Percentiles rank a stretch among this genome's conserved stretches.
Evolutionary conservation across 2,113 vertebrate genomes (phyloP).

Genomic region (Recurvirostra avosetta): DNA sequence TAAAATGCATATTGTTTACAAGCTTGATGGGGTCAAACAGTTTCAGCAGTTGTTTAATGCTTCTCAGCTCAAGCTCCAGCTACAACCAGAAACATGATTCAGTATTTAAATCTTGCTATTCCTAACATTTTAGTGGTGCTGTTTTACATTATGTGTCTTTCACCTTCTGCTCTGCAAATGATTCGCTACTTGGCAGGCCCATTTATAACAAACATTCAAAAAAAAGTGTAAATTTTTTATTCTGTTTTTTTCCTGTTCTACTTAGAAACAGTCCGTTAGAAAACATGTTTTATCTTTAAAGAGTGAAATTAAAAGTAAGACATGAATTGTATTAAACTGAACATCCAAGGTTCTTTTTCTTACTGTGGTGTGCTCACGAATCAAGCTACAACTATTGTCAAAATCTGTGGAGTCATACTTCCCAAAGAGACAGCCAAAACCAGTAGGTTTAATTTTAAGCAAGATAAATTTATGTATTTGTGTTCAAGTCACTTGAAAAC

Average conservation of each 20-base stretch:
- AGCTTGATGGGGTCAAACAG: not conserved
- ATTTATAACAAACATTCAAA: not conserved
- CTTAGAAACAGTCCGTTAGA: not conserved
- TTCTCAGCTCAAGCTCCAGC: not conserved
- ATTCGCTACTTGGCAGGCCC: not conserved
- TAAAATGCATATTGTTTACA: not conserved
- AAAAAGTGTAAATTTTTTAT: not conserved
- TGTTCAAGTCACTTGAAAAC: not conserved
- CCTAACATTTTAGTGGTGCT: not conserved
- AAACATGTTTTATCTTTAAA: not conserved
- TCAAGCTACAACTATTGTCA: not conserved
- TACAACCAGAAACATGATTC: not conserved
- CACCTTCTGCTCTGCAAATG: not conserved
- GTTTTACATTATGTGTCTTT: not conserved
- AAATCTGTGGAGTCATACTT: not conserved
- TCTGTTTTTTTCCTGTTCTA: not conserved
- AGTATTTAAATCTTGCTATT: not conserved
- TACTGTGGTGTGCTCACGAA: not conserved
- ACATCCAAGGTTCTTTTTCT: not conserved
- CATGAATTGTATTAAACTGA: not conserved
- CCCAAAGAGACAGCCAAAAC: not conserved
- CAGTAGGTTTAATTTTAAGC: not conserved
- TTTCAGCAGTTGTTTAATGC: not conserved
- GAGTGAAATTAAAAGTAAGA: not conserved
- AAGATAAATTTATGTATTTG: not conserved